Conservation (phyloP, 1,140 invertebrate genomes). For the Cepaea nemoralis region DNA sequence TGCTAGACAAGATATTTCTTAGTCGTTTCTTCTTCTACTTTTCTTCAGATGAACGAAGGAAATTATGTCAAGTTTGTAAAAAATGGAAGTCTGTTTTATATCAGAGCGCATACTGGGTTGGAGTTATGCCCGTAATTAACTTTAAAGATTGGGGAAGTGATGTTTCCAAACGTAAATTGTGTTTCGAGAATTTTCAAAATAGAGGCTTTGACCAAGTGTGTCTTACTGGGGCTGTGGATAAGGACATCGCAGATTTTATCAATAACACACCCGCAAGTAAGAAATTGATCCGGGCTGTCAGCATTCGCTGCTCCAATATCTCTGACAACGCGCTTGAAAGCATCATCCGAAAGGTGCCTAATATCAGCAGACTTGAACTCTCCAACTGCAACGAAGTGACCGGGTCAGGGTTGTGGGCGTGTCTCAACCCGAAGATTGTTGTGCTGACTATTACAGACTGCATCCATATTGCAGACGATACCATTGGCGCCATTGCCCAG, state of each 20-base stretch:
- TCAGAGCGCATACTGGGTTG: conserved; percentile 86
- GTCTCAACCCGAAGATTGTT: conserved; percentile 89
- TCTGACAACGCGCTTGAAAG: conserved; percentile 89
- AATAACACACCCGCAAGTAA: conserved; percentile 85
- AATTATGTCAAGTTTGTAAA: conserved; percentile 82
- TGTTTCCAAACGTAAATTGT: conserved; percentile 78
- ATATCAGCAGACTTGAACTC: conserved; percentile 87
- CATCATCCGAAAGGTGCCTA: conserved; percentile 81
- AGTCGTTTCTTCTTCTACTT: conserved; percentile 88
- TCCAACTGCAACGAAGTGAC: conserved; percentile 95
- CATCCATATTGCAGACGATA: conserved; percentile 96
- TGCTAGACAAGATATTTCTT: conserved; percentile 87
- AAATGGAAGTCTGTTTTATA: conserved; percentile 90
- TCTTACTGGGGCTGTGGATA: conserved; percentile 87
- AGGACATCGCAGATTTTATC: conserved; percentile 88
- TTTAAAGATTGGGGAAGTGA: conserved; percentile 76
- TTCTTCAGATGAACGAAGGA: conserved; percentile 81
- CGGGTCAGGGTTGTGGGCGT: conserved; percentile 92
- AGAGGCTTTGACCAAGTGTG: conserved; percentile 88
- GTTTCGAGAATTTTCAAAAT: conserved; percentile 86
- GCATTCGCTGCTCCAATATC: conserved; percentile 87
- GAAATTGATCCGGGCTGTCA: conserved; percentile 85
- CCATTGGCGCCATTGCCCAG: conserved; percentile 91
- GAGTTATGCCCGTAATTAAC: conserved; percentile 82
- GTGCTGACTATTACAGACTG: conserved; percentile 92